Evolutionary conservation across 2,113 vertebrate genomes (phyloP).

Genomic region (Ammodytes marinus): DNA sequence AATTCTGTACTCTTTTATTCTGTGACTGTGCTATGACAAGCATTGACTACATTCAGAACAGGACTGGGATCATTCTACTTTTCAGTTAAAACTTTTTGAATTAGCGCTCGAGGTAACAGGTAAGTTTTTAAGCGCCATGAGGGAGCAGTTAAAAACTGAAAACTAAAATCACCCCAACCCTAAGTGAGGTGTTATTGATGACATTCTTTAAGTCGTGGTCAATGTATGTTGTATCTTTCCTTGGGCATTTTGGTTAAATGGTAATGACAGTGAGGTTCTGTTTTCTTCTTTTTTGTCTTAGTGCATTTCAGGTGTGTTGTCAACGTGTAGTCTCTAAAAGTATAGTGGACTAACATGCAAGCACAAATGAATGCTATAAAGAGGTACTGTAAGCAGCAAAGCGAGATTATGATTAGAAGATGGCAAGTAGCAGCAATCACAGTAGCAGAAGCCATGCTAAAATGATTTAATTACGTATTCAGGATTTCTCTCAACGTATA

Average conservation of each 20-base stretch:
- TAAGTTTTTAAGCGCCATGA: slow-evolving; percentile 31
- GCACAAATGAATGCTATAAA: slow-evolving; percentile 61
- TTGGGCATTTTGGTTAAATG: background rate
- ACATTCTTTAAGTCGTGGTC: slow-evolving; percentile 80
- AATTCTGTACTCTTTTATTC: slow-evolving; percentile 20
- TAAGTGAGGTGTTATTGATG: slow-evolving; percentile 68
- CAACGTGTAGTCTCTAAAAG: slow-evolving; percentile 36
- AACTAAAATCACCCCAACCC: slow-evolving; percentile 49
- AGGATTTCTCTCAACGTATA: slow-evolving; percentile 39
- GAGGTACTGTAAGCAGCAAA: slow-evolving; percentile 88
- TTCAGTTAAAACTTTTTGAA: slow-evolving; percentile 56
- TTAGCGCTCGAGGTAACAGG: slow-evolving; percentile 40
- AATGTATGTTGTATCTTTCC: slow-evolving; percentile 49
- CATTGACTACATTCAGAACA: slow-evolving; percentile 75
- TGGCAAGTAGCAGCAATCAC: slow-evolving; percentile 90
- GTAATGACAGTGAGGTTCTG: slow-evolving; percentile 63
- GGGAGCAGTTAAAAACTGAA: slow-evolving; percentile 53
- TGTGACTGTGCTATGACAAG: slow-evolving; percentile 63
- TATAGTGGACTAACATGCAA: slow-evolving; percentile 48
- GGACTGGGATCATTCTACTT: slow-evolving; percentile 61
- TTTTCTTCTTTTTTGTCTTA: slow-evolving; percentile 58
- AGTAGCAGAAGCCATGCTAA: slow-evolving; percentile 89
- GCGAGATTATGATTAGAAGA: slow-evolving; percentile 79
- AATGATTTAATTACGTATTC: slow-evolving; percentile 62
- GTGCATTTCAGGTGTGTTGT: slow-evolving; percentile 64